Percentiles rank a stretch among this genome's conserved stretches.
These are phyloP conservation scores for Protobothrops mucrosquamatus DNA, from an alignment of 2,113 vertebrate species.

Conservation along the genomic window DNA sequence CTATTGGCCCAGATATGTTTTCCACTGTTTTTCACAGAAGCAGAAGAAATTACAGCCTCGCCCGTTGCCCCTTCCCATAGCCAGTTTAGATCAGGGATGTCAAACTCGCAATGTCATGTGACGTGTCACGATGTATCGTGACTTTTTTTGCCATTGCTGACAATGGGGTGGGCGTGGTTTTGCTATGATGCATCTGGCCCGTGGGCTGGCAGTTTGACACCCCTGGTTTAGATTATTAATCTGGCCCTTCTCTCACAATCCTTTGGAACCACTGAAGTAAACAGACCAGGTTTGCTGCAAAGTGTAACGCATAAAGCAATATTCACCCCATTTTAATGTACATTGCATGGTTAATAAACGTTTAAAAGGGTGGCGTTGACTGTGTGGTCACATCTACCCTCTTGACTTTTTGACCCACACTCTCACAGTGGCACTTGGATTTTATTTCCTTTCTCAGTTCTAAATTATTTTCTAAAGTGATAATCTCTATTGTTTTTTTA, in stretches of 20 bases:
- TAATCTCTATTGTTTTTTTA: neutral
- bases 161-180: too few relatives aligned
- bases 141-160: too few relatives aligned
- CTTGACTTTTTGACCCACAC: neutral
- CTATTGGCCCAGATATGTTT: neutral
- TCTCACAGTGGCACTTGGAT: neutral
- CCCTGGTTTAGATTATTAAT: neutral
- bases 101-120: too few relatives aligned
- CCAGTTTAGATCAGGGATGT: neutral
- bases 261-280: neutral
- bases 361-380: neutral
- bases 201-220: too few relatives aligned
- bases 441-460: neutral
- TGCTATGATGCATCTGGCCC: too few relatives aligned
- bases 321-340: neutral
- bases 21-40: neutral
- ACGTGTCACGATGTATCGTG: too few relatives aligned
- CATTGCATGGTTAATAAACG: neutral
- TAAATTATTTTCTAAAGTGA: neutral
- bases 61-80: neutral
- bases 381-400: neutral
- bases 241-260: neutral
- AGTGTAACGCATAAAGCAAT: neutral
- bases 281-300: neutral
- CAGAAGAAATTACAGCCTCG: neutral